Conservation (phyloP, 35 echinoderm and acorn worm genomes). For the Chiridota heheva region DNA sequence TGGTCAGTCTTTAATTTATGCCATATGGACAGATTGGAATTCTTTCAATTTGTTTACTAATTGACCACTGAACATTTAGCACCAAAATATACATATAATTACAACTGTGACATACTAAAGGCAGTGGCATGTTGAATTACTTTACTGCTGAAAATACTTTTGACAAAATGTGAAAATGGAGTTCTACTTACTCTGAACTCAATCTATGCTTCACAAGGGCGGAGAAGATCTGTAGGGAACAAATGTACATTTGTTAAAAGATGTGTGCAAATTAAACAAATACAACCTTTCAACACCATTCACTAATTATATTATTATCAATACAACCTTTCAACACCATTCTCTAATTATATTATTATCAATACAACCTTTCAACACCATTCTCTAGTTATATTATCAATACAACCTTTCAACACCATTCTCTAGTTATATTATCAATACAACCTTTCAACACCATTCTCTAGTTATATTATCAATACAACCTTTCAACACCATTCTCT, state of each 20-base stretch:
- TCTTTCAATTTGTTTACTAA: neutral
- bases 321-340: neutral
- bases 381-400: neutral
- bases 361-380: neutral
- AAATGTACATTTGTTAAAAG: neutral
- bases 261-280: neutral
- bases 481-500: neutral
- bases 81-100: neutral
- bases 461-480: neutral
- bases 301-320: neutral
- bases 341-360: neutral
- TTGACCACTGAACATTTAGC: slow-evolving; percentile 4
- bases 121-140: neutral
- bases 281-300: neutral
- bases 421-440: no score
- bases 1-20: no score
- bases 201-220: slow-evolving; percentile 81
- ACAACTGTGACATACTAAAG: neutral
- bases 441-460: no score
- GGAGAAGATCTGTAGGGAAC: slow-evolving; percentile 66
- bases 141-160: neutral
- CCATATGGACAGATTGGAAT: neutral
- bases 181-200: slow-evolving; percentile 73
- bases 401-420: neutral
- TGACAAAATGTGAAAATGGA: neutral